Percentiles rank a stretch among this genome's conserved stretches.
These are phyloP conservation scores for Siniperca knerii DNA, from an alignment of 2,113 vertebrate genomes.

Conservation along the genomic window DNA sequence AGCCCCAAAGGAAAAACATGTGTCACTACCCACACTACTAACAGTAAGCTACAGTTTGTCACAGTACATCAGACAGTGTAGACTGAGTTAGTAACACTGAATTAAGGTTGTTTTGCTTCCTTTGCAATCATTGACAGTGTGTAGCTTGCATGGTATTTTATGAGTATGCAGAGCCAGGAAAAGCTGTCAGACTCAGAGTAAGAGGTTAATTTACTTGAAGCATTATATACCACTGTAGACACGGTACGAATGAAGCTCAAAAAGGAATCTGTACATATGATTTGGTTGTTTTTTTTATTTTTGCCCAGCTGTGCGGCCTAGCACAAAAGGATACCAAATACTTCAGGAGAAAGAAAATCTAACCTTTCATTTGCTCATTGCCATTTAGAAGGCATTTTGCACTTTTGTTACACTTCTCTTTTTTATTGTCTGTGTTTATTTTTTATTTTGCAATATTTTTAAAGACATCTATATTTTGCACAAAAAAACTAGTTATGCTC, in stretches of 20 bases:
- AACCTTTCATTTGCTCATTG: neutral
- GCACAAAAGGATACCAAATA: neutral
- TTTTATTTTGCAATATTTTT: no score
- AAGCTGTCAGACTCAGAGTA: constrained; percentile 2
- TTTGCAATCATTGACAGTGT: neutral
- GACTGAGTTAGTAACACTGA: constrained; percentile 20
- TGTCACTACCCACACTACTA: constrained; percentile 36
- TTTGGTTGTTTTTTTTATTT: neutral
- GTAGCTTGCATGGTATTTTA: constrained; percentile 30
- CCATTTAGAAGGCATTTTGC: neutral
- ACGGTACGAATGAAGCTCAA: neutral
- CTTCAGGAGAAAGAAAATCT: neutral
- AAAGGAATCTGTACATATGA: neutral
- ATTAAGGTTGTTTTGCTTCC: constrained; percentile 30
- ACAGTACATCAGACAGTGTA: constrained; percentile 28
- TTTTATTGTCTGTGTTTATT: no score
- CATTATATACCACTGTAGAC: neutral
- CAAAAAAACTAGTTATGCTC: neutral
- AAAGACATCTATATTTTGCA: neutral
- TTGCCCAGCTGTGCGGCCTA: neutral
- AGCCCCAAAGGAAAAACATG: constrained; percentile 14
- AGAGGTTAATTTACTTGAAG: neutral
- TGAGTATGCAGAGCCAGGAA: constrained; percentile 1
- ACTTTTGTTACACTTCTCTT: no score
- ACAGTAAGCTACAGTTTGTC: constrained; percentile 49